phyloP scores from a whole-genome alignment of 2,113 vertebrate species.

The Pangasianodon hypophthalmus region DNA sequence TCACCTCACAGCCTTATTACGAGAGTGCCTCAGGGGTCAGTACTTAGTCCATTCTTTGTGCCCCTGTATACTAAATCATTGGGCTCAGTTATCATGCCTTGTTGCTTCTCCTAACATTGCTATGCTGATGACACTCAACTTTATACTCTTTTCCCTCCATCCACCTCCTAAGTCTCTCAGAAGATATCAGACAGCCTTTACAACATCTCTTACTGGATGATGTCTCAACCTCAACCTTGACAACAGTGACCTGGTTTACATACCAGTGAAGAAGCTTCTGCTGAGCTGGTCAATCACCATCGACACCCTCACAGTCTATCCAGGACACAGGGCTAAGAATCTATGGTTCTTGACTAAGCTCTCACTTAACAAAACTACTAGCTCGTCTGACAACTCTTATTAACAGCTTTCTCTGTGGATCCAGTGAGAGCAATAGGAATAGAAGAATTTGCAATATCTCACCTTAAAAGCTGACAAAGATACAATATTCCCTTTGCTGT shows the following conservation, averaged over 20 bases:
- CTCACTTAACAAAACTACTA: neutral
- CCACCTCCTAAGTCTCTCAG: neutral
- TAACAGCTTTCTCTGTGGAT: neutral
- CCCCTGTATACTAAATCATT: neutral
- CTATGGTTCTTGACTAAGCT: neutral
- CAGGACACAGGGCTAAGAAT: neutral
- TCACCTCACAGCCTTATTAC: neutral
- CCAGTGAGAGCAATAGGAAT: neutral
- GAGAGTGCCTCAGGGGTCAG: neutral
- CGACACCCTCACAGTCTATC: neutral
- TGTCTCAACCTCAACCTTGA: no score
- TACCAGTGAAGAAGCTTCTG: neutral
- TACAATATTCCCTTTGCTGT: neutral
- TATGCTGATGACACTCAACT: neutral
- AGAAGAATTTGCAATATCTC: neutral
- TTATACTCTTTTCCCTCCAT: neutral
- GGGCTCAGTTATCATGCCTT: neutral
- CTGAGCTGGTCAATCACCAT: neutral
- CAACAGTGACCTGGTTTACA: neutral
- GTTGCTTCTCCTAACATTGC: neutral
- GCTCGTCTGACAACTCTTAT: neutral
- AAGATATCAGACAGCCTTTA: neutral
- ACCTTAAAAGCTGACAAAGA: neutral
- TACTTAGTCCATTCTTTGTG: neutral
- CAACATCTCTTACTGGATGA: no score